Evolutionary conservation across 2,797 vertebrate genomes (phyloP).

Genomic region (Argya squamiceps): DNA sequence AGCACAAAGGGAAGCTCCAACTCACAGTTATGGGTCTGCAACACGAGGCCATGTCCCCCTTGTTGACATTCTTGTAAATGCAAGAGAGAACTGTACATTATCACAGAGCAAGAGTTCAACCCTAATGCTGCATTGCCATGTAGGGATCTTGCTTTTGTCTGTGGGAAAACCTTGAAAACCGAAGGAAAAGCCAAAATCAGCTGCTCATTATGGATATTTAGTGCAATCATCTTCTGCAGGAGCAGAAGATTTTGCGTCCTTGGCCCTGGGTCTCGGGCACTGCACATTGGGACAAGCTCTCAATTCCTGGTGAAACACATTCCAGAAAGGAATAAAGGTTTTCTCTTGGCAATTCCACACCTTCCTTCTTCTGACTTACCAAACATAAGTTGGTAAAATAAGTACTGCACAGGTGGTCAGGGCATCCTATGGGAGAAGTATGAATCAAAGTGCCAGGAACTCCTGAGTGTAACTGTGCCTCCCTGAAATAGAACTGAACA

Average conservation of each 20-base stretch:
- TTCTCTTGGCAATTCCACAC: neutral
- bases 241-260: neutral
- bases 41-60: fast-evolving
- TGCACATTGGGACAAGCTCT: neutral
- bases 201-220: neutral
- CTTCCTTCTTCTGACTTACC: neutral
- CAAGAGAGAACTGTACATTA: neutral
- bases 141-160: neutral
- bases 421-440: neutral
- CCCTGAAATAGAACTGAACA: neutral
- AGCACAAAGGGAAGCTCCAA: neutral
- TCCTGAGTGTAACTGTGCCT: neutral
- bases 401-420: neutral
- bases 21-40: neutral
- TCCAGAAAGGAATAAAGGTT: neutral
- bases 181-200: neutral
- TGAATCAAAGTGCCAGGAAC: neutral
- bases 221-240: neutral
- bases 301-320: neutral
- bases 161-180: neutral
- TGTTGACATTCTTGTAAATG: neutral
- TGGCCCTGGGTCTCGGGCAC: neutral
- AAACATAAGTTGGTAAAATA: neutral
- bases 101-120: neutral
- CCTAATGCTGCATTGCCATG: neutral